A percentile compares a stretch with the other conserved stretches of the same genome.
These are phyloP conservation scores for Hirudo medicinalis DNA, from an alignment of 1,140 invertebrate genomes.

Conservation along the genomic window DNA sequence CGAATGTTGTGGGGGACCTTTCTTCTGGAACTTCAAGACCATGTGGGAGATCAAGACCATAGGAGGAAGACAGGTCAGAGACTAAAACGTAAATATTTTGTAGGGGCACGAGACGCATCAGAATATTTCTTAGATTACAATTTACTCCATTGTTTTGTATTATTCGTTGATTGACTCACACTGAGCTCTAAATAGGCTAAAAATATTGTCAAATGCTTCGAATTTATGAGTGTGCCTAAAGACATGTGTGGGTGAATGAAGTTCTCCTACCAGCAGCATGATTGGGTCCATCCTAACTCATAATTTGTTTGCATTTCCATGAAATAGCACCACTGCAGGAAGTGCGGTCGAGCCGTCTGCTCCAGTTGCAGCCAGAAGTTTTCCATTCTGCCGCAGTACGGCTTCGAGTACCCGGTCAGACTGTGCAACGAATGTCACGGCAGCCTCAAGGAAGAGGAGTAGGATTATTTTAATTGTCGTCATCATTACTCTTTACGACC, in stretches of 20 bases:
- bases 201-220: too few species aligned
- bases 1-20: conserved; percentile 79
- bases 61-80: conserved; percentile 61
- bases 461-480: conserved; percentile 27
- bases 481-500: background rate
- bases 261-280: background rate
- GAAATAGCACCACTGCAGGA: conserved; percentile 46
- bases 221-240: too few species aligned
- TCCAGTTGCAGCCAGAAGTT: conserved; percentile 75
- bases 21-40: conserved; percentile 94
- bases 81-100: too few species aligned
- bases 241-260: too few species aligned
- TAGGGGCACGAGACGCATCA: too few species aligned
- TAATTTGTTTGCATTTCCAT: background rate
- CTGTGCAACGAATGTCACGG: conserved; percentile 82
- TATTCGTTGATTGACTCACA: too few species aligned
- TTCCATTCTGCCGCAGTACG: conserved; percentile 81
- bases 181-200: too few species aligned
- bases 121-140: too few species aligned
- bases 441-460: conserved; percentile 63
- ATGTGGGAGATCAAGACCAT: conserved; percentile 95
- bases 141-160: too few species aligned
- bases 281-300: too few species aligned
- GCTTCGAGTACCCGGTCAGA: conserved; percentile 91
- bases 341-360: conserved; percentile 76